Evolutionary conservation across 2,888 invertebrate genomes (phyloP).

Genomic region (Perithous albicinctus): DNA sequence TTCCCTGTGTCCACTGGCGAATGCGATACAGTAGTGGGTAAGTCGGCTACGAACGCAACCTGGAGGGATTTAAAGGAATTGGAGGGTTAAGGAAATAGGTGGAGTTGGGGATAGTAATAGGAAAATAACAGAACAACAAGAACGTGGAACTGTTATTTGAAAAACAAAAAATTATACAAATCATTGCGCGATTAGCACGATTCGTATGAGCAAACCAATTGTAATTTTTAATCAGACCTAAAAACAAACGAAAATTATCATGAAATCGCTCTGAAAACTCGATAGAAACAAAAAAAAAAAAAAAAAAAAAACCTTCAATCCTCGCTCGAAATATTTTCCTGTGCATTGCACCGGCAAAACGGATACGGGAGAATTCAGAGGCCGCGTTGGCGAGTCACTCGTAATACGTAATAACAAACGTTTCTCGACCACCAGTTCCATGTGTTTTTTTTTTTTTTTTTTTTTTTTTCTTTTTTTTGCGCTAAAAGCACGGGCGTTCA

Average conservation of each 20-base stretch:
- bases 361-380: background rate
- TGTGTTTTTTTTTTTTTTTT: constrained; percentile 24
- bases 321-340: background rate
- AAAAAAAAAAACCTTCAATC: background rate
- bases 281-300: too few relatives aligned
- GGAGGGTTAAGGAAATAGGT: too few relatives aligned
- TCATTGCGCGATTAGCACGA: too few relatives aligned
- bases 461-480: constrained; percentile 19
- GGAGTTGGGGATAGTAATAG: too few relatives aligned
- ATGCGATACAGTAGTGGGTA: too few relatives aligned
- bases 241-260: background rate
- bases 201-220: background rate
- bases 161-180: too few relatives aligned
- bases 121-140: too few relatives aligned
- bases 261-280: background rate
- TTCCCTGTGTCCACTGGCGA: too few relatives aligned
- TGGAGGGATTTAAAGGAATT: too few relatives aligned
- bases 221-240: background rate
- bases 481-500: background rate
- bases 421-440: constrained; percentile 3
- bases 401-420: constrained; percentile 30
- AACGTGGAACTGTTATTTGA: too few relatives aligned
- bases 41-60: too few relatives aligned
- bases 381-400: background rate
- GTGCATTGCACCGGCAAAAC: background rate